Conservation (phyloP, 2,113 vertebrate species). For the Ivindomyrus marchei region DNA sequence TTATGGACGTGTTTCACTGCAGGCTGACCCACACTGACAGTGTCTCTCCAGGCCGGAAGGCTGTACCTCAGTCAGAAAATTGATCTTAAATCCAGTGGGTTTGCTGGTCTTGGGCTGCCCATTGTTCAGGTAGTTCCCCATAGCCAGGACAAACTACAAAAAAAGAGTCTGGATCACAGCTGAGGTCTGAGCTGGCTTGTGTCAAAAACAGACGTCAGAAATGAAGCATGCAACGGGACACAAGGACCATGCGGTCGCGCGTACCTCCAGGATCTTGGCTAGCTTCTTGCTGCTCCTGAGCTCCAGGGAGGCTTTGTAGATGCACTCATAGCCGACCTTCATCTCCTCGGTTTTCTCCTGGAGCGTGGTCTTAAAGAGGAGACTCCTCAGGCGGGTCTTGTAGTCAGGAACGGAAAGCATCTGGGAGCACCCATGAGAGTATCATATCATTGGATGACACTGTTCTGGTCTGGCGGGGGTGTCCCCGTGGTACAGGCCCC, state of each 20-base stretch:
- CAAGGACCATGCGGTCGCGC: not conserved
- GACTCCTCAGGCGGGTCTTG: slow-evolving; percentile 81
- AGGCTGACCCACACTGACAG: not conserved
- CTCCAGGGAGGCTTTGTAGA: slow-evolving; percentile 83
- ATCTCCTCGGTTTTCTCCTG: slow-evolving; percentile 96
- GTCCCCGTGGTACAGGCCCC: not conserved
- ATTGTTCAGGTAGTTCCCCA: slow-evolving; percentile 97
- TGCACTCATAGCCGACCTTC: slow-evolving; percentile 76
- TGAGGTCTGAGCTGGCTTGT: not conserved
- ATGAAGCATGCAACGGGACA: not conserved
- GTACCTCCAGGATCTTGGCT: slow-evolving; percentile 96
- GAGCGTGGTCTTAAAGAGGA: slow-evolving; percentile 84
- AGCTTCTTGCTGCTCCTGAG: slow-evolving; percentile 92
- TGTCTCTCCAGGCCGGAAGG: not conserved
- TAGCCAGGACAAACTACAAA: slow-evolving; percentile 88
- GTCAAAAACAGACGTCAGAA: not conserved
- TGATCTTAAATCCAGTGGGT: slow-evolving; percentile 96
- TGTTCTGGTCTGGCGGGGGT: not conserved
- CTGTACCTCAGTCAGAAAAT: slow-evolving; percentile 89
- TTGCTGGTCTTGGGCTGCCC: slow-evolving; percentile 87
- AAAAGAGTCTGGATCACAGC: slow-evolving; percentile 20
- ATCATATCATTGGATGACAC: not conserved
- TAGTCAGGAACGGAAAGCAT: slow-evolving; percentile 88
- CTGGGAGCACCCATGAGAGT: slow-evolving; percentile 39
- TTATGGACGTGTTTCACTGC: not conserved